Evolutionary conservation across 2,113 vertebrate species (phyloP).

Genomic region (Alouatta palliata): DNA sequence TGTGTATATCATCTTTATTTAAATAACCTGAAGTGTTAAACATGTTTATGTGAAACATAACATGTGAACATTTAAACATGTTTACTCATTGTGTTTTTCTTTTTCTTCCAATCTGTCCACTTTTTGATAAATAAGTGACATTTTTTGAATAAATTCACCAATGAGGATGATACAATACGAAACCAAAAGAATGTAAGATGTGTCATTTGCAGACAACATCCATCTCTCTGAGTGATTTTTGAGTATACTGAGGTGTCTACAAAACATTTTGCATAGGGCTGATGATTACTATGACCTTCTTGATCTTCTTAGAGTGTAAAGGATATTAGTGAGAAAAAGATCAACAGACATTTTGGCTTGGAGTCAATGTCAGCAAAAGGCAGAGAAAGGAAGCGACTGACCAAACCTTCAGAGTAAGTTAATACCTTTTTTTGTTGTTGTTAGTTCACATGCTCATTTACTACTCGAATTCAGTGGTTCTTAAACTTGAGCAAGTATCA

Average conservation of each 20-base stretch:
- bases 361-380: not conserved
- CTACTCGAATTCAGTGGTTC: not conserved
- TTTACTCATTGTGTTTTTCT: not conserved
- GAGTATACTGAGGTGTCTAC: not conserved
- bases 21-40: not conserved
- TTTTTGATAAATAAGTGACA: not conserved
- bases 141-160: not conserved
- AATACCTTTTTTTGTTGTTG: not conserved
- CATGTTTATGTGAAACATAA: not conserved
- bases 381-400: not conserved
- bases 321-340: not conserved
- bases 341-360: not conserved
- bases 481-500: not conserved
- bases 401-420: not conserved
- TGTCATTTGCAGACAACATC: not conserved
- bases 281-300: not conserved
- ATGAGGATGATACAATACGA: not conserved
- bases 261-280: not conserved
- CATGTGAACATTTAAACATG: not conserved
- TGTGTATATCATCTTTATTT: not conserved
- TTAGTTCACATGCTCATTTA: not conserved
- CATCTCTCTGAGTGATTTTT: not conserved
- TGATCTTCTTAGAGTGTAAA: not conserved
- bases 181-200: not conserved
- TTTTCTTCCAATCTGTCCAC: too few species aligned